Conservation (phyloP, 2,797 vertebrate species). For the Hippopotamyrus pictus region DNA sequence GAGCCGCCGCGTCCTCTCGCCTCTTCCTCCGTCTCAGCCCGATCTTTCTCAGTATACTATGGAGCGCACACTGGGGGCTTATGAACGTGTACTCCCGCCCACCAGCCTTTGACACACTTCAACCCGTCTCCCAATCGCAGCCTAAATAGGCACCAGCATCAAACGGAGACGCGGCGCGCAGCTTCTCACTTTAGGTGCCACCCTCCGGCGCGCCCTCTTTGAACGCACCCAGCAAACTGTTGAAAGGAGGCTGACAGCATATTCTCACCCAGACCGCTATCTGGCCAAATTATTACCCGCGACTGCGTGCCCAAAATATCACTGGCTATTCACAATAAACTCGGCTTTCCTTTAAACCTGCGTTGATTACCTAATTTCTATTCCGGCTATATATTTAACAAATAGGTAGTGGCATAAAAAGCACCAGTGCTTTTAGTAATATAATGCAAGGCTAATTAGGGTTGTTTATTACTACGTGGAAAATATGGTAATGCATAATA, state of each 20-base stretch:
- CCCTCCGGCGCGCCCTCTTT: constrained; percentile 14
- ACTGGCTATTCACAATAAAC: neutral
- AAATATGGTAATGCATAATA: neutral
- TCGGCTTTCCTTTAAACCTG: neutral
- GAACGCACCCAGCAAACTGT: constrained; percentile 10
- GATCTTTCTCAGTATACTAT: constrained; percentile 39
- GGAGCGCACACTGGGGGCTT: constrained; percentile 39
- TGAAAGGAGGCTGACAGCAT: constrained; percentile 9
- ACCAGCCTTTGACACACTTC: constrained; percentile 61
- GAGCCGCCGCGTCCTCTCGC: constrained; percentile 42
- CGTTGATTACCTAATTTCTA: neutral
- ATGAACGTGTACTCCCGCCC: constrained; percentile 60
- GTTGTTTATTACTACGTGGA: neutral
- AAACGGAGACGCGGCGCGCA: constrained; percentile 32
- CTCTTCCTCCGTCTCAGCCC: constrained; percentile 41
- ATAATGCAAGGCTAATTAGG: neutral
- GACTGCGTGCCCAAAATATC: neutral
- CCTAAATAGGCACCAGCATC: constrained; percentile 38
- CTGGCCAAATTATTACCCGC: neutral
- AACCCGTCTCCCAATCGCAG: constrained; percentile 48
- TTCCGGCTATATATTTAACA: neutral
- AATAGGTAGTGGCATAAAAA: neutral
- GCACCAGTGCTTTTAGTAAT: neutral
- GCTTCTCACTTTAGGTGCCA: constrained; percentile 24
- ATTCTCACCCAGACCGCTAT: neutral